These are phyloP conservation scores for Aleiodes alternator DNA, from an alignment of 2,888 invertebrate genomes.

Conservation along the genomic window DNA sequence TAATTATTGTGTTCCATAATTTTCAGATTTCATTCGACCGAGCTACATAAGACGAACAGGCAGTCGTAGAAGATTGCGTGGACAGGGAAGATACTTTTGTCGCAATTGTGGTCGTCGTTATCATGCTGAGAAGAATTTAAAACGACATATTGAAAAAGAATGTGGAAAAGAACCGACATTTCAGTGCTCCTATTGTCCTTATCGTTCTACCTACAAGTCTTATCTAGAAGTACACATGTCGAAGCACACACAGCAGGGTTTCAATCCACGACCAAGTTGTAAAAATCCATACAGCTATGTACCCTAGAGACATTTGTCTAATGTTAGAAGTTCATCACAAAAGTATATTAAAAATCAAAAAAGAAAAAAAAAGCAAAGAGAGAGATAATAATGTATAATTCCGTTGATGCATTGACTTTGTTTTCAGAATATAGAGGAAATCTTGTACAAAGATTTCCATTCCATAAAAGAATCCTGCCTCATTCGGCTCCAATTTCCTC, in stretches of 20 bases:
- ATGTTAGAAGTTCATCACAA: no score
- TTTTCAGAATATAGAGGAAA: no score
- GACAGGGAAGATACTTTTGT: constrained; percentile 72
- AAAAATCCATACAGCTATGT: constrained; percentile 48
- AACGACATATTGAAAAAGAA: constrained; percentile 76
- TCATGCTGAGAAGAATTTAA: constrained; percentile 77
- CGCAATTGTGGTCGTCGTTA: constrained; percentile 78
- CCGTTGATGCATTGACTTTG: no score
- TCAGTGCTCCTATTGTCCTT: constrained; percentile 71
- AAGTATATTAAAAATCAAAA: no score
- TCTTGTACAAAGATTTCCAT: no score
- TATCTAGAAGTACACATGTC: constrained; percentile 69
- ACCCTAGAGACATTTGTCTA: background rate
- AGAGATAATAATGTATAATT: no score
- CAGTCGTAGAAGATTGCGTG: constrained; percentile 64
- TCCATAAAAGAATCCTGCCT: no score
- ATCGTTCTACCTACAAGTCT: constrained; percentile 75
- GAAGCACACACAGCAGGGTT: constrained; percentile 57
- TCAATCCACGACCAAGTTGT: constrained; percentile 54
- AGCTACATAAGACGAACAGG: constrained; percentile 48
- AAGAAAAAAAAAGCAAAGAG: no score
- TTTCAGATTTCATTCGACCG: constrained; percentile 60
- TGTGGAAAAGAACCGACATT: constrained; percentile 75
- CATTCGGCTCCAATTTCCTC: no score
- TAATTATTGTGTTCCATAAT: constrained; percentile 56